phyloP scores from a whole-genome alignment of 2,888 invertebrate species.

The Argyra leucocephala region DNA sequence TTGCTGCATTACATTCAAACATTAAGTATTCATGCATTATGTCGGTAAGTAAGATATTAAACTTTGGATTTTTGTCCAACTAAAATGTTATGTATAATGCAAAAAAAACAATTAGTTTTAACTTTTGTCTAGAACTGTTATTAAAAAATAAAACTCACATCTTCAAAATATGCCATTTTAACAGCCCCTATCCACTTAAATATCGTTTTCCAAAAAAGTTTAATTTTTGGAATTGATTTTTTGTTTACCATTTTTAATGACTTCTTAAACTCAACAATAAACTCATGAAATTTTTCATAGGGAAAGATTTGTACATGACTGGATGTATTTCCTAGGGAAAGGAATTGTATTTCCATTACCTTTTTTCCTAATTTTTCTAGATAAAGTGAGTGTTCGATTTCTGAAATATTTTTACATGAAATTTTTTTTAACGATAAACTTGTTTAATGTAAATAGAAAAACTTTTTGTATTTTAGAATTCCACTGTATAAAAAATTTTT shows the following conservation, averaged over 20 bases:
- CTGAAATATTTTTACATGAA: too few relatives aligned
- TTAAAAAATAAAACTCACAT: conserved; percentile 22
- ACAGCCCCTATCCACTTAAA: conserved; percentile 24
- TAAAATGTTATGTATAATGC: conserved; percentile 13
- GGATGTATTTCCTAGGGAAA: conserved; percentile 17
- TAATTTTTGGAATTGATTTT: conserved; percentile 15
- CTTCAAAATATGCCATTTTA: conserved; percentile 19
- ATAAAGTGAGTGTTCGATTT: too few relatives aligned
- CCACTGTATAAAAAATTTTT: too few relatives aligned
- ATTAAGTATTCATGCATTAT: conserved; percentile 24
- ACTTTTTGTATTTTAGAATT: too few relatives aligned
- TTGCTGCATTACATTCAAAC: conserved; percentile 21
- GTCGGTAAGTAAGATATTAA: conserved; percentile 23
- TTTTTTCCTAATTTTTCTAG: conserved; percentile 17
- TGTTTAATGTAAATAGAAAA: too few relatives aligned
- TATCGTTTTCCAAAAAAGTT: conserved; percentile 23
- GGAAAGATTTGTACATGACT: conserved; percentile 18
- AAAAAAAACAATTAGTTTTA: background rate
- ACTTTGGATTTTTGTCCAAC: conserved; percentile 22
- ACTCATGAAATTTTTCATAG: conserved; percentile 19
- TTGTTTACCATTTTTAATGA: conserved; percentile 11
- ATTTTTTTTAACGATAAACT: too few relatives aligned
- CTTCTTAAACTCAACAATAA: conserved; percentile 18
- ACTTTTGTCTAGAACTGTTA: background rate
- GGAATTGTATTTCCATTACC: conserved; percentile 19